Conservation (phyloP, 2,888 invertebrate species). For the Rotaria socialis region DNA sequence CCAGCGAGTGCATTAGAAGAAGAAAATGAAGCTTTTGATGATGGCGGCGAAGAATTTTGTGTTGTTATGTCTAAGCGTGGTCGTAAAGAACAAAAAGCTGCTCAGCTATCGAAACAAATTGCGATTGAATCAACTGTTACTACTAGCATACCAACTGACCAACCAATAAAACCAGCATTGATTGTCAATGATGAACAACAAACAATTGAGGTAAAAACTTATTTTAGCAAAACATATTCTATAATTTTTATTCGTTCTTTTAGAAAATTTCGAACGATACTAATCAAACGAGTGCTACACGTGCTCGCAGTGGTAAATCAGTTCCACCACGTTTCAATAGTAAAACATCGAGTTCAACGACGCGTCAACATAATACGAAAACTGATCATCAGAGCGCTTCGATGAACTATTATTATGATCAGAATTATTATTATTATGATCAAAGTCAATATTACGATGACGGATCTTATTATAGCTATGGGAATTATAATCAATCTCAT, state of each 20-base stretch:
- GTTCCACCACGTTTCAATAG: slow-evolving; percentile 23
- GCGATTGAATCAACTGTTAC: not conserved
- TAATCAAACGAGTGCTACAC: not conserved
- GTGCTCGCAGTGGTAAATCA: not conserved
- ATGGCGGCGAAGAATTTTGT: slow-evolving; percentile 1
- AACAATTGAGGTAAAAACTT: not conserved
- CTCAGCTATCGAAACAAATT: not conserved
- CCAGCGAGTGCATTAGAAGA: slow-evolving; percentile 18
- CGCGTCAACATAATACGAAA: not conserved
- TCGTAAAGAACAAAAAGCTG: slow-evolving; percentile 31
- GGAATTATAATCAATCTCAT: slow-evolving; percentile 3
- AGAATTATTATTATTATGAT: slow-evolving; percentile 22
- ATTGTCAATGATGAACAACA: not conserved
- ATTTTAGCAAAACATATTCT: not conserved
- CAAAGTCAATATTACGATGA: slow-evolving; percentile 12
- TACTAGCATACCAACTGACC: not conserved
- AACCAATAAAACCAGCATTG: not conserved
- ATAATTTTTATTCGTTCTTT: not conserved
- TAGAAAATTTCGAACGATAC: slow-evolving; percentile 13
- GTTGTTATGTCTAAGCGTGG: slow-evolving; percentile 14
- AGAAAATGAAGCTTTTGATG: slow-evolving; percentile 1
- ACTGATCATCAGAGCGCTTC: not conserved
- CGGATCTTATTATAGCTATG: not conserved
- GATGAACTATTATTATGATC: slow-evolving; percentile 23
- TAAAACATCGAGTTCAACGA: not conserved